Percentiles rank a stretch among this genome's conserved stretches.
Conservation (phyloP, 2,888 invertebrate species). For the Odontomyia ornata region DNA sequence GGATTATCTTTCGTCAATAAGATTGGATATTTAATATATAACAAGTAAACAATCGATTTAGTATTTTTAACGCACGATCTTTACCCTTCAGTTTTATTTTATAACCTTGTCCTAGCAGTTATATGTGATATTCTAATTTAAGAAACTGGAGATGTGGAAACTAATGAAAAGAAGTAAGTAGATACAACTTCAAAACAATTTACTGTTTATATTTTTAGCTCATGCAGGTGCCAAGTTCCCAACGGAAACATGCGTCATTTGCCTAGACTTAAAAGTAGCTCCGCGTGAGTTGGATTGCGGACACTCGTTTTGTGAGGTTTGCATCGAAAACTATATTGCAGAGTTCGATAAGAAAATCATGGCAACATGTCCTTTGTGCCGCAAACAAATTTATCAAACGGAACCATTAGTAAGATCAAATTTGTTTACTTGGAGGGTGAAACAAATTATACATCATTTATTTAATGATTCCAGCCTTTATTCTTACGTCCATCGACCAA, state of each 20-base stretch:
- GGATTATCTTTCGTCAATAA: neutral
- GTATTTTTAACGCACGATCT: constrained; percentile 6
- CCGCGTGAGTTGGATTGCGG: constrained; percentile 61
- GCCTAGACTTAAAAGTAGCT: constrained; percentile 59
- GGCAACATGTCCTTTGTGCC: constrained; percentile 63
- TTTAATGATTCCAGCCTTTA: constrained; percentile 4
- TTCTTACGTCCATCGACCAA: constrained; percentile 10
- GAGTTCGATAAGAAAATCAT: constrained; percentile 57
- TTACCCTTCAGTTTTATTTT: constrained; percentile 12
- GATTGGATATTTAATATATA: constrained; percentile 11
- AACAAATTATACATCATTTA: neutral
- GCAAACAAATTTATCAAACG: constrained; percentile 56
- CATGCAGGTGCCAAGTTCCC: constrained; percentile 15
- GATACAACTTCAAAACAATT: neutral
- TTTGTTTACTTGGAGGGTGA: neutral
- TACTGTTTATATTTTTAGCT: neutral
- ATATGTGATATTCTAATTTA: neutral
- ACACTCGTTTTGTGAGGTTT: constrained; percentile 62
- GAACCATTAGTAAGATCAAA: constrained; percentile 17
- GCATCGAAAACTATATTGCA: constrained; percentile 60
- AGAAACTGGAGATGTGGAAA: constrained; percentile 16
- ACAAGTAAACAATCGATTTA: neutral
- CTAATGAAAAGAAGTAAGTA: constrained; percentile 15
- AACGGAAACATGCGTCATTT: constrained; percentile 60
- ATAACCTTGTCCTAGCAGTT: neutral